A percentile compares a stretch with the other conserved stretches of the same genome.
Conservation (phyloP, 1,140 invertebrate genomes). For the Helicoverpa armigera region DNA sequence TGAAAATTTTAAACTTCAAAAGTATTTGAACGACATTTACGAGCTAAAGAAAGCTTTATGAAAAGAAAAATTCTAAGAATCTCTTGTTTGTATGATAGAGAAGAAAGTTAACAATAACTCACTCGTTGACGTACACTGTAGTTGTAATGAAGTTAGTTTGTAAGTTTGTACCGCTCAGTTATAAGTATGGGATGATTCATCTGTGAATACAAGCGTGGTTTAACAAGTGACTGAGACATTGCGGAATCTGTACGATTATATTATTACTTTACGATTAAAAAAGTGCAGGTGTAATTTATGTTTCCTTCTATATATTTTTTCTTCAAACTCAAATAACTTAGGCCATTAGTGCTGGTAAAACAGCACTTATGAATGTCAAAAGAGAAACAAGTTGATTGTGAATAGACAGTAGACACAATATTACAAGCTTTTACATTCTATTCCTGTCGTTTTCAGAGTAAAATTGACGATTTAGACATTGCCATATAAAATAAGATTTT, state of each 20-base stretch:
- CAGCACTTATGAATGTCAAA: no score
- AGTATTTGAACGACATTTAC: constrained; percentile 33
- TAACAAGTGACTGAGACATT: neutral
- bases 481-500: no score
- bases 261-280: no score
- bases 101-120: constrained; percentile 24
- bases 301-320: no score
- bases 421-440: no score
- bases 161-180: constrained; percentile 6
- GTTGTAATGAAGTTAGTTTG: constrained; percentile 37
- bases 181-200: neutral
- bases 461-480: no score
- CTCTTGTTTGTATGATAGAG: constrained; percentile 23
- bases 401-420: no score
- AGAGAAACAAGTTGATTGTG: no score
- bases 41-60: constrained; percentile 15
- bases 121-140: constrained; percentile 39
- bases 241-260: neutral
- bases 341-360: no score
- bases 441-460: no score
- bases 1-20: neutral
- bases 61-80: constrained; percentile 33
- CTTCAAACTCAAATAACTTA: no score
- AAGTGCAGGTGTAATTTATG: no score
- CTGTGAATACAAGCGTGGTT: neutral